Evolutionary conservation across 2,113 vertebrate species (phyloP).

Genomic region (Hirundichthys speculiger): DNA sequence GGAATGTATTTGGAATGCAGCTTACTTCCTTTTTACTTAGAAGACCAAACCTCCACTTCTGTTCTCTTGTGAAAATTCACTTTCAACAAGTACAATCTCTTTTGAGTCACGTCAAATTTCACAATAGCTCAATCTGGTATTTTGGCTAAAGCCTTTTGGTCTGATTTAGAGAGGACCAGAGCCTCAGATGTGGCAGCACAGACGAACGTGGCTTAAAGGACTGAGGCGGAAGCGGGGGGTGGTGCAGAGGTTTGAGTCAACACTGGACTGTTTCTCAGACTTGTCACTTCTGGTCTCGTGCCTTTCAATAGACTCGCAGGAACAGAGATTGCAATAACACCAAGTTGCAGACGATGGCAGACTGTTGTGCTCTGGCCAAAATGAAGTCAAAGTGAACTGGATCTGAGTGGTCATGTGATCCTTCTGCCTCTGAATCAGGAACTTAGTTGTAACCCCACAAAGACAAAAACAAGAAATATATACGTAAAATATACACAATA

Average conservation of each 20-base stretch:
- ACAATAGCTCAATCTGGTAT: conserved; percentile 1
- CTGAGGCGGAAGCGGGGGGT: conserved; percentile 41
- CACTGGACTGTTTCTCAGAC: conserved; percentile 51
- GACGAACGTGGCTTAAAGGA: too few relatives aligned
- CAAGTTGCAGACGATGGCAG: conserved; percentile 2
- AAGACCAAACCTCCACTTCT: conserved; percentile 32
- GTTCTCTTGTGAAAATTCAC: conserved; percentile 1
- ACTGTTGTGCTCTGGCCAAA: conserved; percentile 4
- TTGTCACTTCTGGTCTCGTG: conserved; percentile 55
- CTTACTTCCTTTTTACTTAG: conserved; percentile 46
- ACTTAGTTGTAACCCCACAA: neutral
- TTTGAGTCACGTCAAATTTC: neutral
- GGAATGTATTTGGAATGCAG: conserved; percentile 60
- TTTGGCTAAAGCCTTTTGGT: conserved; percentile 2
- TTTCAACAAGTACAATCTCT: conserved; percentile 6
- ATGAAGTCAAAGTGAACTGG: conserved; percentile 17
- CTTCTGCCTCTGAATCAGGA: neutral
- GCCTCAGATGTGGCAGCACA: conserved; percentile 5
- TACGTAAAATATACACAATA: too few relatives aligned
- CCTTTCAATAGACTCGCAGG: conserved; percentile 39
- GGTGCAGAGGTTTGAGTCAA: conserved; percentile 42
- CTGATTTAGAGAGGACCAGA: conserved; percentile 13
- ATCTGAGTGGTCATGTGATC: too few relatives aligned
- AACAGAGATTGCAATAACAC: conserved; percentile 19
- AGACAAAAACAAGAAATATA: too few relatives aligned